Evolutionary conservation across 2,888 invertebrate genomes (phyloP).

Genomic region (Protonemura montana): DNA sequence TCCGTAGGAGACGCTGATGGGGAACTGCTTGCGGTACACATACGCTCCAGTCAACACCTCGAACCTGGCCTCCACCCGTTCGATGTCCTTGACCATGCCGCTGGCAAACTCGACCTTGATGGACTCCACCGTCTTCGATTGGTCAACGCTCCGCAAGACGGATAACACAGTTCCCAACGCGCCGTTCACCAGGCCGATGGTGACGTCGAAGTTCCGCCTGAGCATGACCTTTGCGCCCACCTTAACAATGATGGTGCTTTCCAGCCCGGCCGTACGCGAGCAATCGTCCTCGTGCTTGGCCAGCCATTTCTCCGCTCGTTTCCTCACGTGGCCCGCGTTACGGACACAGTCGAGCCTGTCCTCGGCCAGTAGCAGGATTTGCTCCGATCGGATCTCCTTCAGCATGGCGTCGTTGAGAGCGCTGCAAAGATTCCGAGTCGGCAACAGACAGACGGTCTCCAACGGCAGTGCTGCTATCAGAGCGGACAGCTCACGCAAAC

Average conservation of each 20-base stretch:
- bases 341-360: too few relatives aligned
- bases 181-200: conserved; percentile 52
- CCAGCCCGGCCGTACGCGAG: conserved; percentile 52
- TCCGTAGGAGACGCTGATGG: conserved; percentile 51
- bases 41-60: conserved; percentile 50
- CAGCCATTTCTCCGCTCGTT: conserved; percentile 32
- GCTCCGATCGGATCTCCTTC: too few relatives aligned
- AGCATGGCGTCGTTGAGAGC: too few relatives aligned
- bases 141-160: conserved; percentile 44
- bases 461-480: background rate
- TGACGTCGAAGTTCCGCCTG: conserved; percentile 52
- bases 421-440: too few relatives aligned
- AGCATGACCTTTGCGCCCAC: conserved; percentile 52
- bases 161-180: conserved; percentile 51
- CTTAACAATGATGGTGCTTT: conserved; percentile 51
- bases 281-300: conserved; percentile 50
- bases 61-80: conserved; percentile 51
- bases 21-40: conserved; percentile 51
- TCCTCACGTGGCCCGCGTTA: too few relatives aligned
- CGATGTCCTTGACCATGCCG: conserved; percentile 48
- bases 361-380: too few relatives aligned
- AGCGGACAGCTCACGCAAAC: conserved; percentile 47
- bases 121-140: conserved; percentile 47
- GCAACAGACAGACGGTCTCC: background rate
- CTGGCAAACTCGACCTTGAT: conserved; percentile 49